phyloP scores from a whole-genome alignment of 2,888 invertebrate genomes.

The Sinhomidia bicolor region DNA sequence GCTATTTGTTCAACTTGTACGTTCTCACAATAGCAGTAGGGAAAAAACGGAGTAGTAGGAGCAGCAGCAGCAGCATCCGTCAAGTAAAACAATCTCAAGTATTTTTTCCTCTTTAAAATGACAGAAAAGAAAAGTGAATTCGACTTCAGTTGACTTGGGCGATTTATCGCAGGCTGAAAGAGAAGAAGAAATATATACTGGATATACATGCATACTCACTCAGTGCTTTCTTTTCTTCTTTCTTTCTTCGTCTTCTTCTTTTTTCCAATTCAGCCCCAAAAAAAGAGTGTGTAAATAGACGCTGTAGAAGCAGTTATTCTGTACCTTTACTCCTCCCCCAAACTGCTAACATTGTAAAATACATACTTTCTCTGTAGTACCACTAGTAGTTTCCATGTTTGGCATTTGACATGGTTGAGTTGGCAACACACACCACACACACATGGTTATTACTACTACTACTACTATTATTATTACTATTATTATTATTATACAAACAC shows the following conservation, averaged over 20 bases:
- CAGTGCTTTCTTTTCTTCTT: background rate
- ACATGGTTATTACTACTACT: too few species aligned
- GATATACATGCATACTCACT: too few species aligned
- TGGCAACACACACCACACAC: constrained; percentile 44
- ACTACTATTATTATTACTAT: too few species aligned
- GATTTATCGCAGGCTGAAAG: constrained; percentile 49
- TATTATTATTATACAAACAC: constrained; percentile 7
- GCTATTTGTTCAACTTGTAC: constrained; percentile 34
- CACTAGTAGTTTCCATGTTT: background rate
- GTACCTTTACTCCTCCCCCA: background rate
- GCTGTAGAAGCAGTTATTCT: background rate
- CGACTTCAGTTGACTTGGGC: constrained; percentile 57
- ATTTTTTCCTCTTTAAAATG: constrained; percentile 55
- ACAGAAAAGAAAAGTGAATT: constrained; percentile 54
- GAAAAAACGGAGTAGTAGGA: background rate
- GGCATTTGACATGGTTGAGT: constrained; percentile 46
- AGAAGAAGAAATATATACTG: background rate
- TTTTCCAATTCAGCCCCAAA: background rate
- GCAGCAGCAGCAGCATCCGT: constrained; percentile 19
- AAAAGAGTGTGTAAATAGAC: background rate
- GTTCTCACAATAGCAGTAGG: background rate
- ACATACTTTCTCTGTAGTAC: background rate
- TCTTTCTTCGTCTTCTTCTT: background rate
- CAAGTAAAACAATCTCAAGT: constrained; percentile 68
- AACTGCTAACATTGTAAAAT: background rate